Evolutionary conservation across 2,888 invertebrate species (phyloP).

Genomic region (Adela reaumurella): DNA sequence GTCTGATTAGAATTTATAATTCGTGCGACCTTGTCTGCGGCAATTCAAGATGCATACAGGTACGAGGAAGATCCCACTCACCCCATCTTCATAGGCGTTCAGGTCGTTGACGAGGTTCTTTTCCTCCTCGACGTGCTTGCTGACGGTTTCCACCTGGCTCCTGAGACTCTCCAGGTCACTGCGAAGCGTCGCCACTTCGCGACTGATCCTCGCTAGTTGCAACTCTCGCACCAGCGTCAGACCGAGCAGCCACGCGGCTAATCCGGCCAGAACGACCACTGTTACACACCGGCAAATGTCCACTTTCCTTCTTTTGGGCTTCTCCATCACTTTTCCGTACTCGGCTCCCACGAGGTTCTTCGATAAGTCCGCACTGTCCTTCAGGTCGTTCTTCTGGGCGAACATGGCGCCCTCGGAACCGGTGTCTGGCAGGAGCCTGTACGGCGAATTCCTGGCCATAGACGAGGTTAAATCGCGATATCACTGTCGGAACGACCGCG

Average conservation of each 20-base stretch:
- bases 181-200: constrained; percentile 36
- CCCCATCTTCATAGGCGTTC: constrained; percentile 39
- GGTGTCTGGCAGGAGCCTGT: constrained; percentile 34
- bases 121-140: constrained; percentile 27
- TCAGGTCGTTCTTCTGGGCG: constrained; percentile 31
- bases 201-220: constrained; percentile 29
- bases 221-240: constrained; percentile 35
- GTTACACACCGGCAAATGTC: constrained; percentile 17
- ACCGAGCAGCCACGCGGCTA: constrained; percentile 30
- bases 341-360: constrained; percentile 47
- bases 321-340: constrained; percentile 29
- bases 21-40: too few species aligned
- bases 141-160: constrained; percentile 31
- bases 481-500: constrained; percentile 27
- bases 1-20: too few species aligned
- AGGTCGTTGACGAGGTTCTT: constrained; percentile 28
- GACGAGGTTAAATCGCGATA: constrained; percentile 4
- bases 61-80: too few species aligned
- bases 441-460: constrained; percentile 33
- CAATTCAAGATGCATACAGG: too few species aligned
- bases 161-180: constrained; percentile 35
- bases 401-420: constrained; percentile 24
- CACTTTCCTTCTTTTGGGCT: constrained; percentile 21
- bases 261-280: constrained; percentile 21
- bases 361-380: constrained; percentile 37